Conservation (phyloP, 2,888 invertebrate species). For the Sarcophaga subvicina region DNA sequence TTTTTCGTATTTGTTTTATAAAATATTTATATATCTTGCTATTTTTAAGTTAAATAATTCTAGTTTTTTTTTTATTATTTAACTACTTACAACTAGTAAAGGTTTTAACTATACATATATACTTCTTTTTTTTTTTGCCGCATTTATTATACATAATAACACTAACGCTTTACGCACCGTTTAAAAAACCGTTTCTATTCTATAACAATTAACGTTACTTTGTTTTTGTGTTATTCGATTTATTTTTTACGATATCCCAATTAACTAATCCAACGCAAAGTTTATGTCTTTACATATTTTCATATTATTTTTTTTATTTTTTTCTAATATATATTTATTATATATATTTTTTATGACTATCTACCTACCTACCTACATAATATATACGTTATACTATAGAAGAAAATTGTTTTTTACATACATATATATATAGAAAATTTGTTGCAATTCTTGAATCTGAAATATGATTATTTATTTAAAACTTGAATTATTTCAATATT, state of each 20-base stretch:
- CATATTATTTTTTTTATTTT: constrained; percentile 3
- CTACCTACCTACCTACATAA: constrained; percentile 11
- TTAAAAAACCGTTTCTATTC: neutral
- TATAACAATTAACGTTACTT: constrained; percentile 34
- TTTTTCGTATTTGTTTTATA: constrained; percentile 29
- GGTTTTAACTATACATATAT: constrained; percentile 25
- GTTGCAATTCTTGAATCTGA: constrained; percentile 57
- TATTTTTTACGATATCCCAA: constrained; percentile 42
- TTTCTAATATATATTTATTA: constrained; percentile 21
- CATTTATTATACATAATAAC: constrained; percentile 41
- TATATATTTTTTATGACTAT: neutral
- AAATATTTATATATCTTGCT: constrained; percentile 43
- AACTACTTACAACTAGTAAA: constrained; percentile 42
- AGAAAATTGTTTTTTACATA: constrained; percentile 19
- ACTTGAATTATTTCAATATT: constrained; percentile 66
- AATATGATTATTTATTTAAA: constrained; percentile 62
- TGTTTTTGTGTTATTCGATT: constrained; percentile 57
- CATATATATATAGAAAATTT: constrained; percentile 41
- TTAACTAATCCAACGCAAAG: constrained; percentile 52
- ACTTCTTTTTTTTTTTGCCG: constrained; percentile 12
- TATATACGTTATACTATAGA: constrained; percentile 64
- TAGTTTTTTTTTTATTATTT: constrained; percentile 57
- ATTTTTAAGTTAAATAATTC: constrained; percentile 63
- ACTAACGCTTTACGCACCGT: constrained; percentile 62
- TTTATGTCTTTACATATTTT: constrained; percentile 41